phyloP scores from a whole-genome alignment of 2,797 vertebrate genomes.

The Natrix natrix region DNA sequence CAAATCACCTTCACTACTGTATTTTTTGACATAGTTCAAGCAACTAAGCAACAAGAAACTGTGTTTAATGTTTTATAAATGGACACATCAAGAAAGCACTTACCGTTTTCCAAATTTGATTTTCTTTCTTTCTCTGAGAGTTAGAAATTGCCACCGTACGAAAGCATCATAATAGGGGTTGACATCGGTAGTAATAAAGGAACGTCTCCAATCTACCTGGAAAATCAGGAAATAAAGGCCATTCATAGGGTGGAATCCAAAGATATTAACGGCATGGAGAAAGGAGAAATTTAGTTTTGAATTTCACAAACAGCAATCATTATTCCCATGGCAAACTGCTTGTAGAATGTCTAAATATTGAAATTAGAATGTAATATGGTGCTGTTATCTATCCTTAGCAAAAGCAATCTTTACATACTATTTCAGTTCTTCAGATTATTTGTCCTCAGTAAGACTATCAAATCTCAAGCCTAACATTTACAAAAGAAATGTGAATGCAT shows the following conservation, averaged over 20 bases:
- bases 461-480: not conserved
- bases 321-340: not conserved
- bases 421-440: conserved; percentile 4
- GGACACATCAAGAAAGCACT: not conserved
- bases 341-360: not conserved
- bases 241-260: not conserved
- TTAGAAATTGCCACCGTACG: conserved; percentile 94
- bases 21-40: not conserved
- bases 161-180: conserved; percentile 98
- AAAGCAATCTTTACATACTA: not conserved
- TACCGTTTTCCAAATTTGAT: conserved; percentile 97
- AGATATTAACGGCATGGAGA: not conserved
- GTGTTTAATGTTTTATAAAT: not conserved
- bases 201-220: conserved; percentile 96
- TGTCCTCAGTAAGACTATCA: not conserved
- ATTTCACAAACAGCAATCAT: not conserved
- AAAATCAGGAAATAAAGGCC: conserved; percentile 1
- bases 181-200: conserved; percentile 93
- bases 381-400: not conserved
- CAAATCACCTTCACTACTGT: accelerated
- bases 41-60: not conserved
- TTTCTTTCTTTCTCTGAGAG: conserved; percentile 90
- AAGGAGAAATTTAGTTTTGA: not conserved
- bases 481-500: not conserved
- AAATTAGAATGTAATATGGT: not conserved